Evolutionary conservation across 2,113 vertebrate genomes (phyloP), one percentile per base, ranked within the genome.

Genomic region (Spilogale gracilis): DNA sequence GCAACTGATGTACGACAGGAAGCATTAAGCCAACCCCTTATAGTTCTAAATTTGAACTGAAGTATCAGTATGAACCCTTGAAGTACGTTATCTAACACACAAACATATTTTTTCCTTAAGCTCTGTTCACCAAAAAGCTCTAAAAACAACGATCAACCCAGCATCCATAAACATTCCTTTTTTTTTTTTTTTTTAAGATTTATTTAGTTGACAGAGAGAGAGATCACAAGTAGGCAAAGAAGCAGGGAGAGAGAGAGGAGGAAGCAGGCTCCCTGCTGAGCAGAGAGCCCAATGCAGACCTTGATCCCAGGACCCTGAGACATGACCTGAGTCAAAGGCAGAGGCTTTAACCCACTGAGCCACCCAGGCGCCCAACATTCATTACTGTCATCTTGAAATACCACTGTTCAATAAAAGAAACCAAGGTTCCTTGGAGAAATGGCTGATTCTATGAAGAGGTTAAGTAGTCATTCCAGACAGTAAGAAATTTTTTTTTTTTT

Each of bases 71-170:
- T 21, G 18, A 88, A 91, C 54, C 43, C 43, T 25, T 82, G 27
- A 61, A 21, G 9, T 48, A 54, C 50, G 30, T 54, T 78, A 82
- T 48, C 63, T 85, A 65, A n/a, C 14, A 79, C 7, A 87, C n/a
- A 89, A 38, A 60, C 13, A 16, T 8, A 21, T 58, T 73, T 78
- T 50, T 87, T 61, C 38, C 48, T 67, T 80, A 87, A 87, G 82
- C 48, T 83, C 14, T 95, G 20, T 65, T 74, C 45, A 91, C 67
- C 71, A 69, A 91, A 93, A 96, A 83, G 10, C 18, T 69, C 25
- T 74, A 81, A 93, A 89, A 81, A 63, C 30, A 89, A 50, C 18
- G 38, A 58, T 17, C 48, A 83, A 63, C 11, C 12, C 30, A 65
- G 38, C 11, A 90, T 14, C 17, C 90, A 82, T 25, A 60, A 43